Base-by-base conservation (phyloP, 2,113 vertebrate genomes). In the Centrocercus urophasianus region DNA sequence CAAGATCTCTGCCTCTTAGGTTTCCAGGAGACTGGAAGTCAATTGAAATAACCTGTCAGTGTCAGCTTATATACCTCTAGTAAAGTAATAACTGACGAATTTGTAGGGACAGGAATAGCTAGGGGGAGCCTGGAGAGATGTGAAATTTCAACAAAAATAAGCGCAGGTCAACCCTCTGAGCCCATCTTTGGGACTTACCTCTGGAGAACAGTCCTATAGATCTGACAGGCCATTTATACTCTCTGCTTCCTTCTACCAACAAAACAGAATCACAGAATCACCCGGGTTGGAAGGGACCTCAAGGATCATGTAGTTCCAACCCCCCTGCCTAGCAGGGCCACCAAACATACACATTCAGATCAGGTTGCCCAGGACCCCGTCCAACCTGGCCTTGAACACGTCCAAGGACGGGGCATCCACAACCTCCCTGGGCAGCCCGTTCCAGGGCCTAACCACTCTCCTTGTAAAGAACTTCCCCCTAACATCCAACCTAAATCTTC, bases 211-310 rank as follows among this genome's bases (percentile, higher is more conserved):
- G 6, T 40, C 2, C 60, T 13, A 19, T 18, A 73, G 22, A 61
- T 32, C 1, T 61, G 17, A 8, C 17, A 88, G 61, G 10, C 5
- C 1, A 1, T 65, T 42, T 43, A 5, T 4, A 15, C 2, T 45
- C 38, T 24, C 34, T 34, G 28, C 60, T 76, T 83, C 56, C 48
- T 12, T 83, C 34, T 86, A 45, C 8, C 61, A 64, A 27, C 25
- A 40, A 64, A 64, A n/a, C n/a, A n/a, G n/a, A n/a, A n/a, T n/a
- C n/a, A n/a, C n/a, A n/a, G n/a, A n/a, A n/a, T n/a, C n/a, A n/a
- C n/a, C n/a, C n/a, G n/a, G n/a, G n/a, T n/a, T n/a, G n/a, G n/a
- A n/a, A n/a, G n/a, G n/a, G n/a, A n/a, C n/a, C n/a, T n/a, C n/a
- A n/a, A n/a, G n/a, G n/a, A n/a, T n/a, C n/a, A n/a, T n/a, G n/a